Percentiles rank a stretch among this genome's conserved stretches.
These are phyloP conservation scores for Takifugu bimaculatus DNA, from an alignment of 2,113 vertebrate genomes.

Conservation along the genomic window DNA sequence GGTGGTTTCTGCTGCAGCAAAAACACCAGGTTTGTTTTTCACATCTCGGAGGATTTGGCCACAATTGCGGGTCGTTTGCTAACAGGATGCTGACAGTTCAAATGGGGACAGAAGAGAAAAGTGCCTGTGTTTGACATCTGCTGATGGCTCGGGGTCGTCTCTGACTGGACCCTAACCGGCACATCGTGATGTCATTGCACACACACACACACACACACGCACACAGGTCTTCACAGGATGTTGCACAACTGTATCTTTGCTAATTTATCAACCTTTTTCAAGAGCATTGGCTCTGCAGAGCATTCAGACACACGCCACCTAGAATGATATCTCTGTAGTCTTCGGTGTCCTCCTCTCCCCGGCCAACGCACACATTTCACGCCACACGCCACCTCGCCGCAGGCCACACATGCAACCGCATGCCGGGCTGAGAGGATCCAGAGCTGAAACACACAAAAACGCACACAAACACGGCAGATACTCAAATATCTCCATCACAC, in stretches of 20 bases:
- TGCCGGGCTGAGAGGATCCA: constrained; percentile 32
- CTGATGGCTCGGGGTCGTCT: too few species aligned
- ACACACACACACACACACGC: not conserved
- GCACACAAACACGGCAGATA: constrained; percentile 10
- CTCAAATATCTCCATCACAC: not conserved
- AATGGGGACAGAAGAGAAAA: not conserved
- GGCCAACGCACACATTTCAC: constrained; percentile 24
- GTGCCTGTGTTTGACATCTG: too few species aligned
- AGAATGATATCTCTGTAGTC: constrained; percentile 19
- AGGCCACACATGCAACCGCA: constrained; percentile 46
- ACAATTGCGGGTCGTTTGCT: not conserved
- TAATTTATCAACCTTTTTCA: not conserved
- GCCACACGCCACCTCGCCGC: constrained; percentile 46
- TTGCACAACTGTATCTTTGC: not conserved
- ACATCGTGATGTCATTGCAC: too few species aligned
- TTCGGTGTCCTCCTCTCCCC: constrained; percentile 1
- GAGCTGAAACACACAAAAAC: constrained; percentile 39
- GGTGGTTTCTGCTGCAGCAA: constrained; percentile 3
- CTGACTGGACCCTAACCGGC: too few species aligned
- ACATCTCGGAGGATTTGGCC: not conserved
- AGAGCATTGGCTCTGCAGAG: not conserved
- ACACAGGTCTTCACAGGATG: not conserved
- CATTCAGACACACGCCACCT: constrained; percentile 5
- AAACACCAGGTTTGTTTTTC: not conserved
- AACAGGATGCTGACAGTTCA: not conserved